Evolutionary conservation across 2,113 vertebrate species (phyloP), one percentile per base, ranked within the genome.

Genomic region (Tinamus guttatus): DNA sequence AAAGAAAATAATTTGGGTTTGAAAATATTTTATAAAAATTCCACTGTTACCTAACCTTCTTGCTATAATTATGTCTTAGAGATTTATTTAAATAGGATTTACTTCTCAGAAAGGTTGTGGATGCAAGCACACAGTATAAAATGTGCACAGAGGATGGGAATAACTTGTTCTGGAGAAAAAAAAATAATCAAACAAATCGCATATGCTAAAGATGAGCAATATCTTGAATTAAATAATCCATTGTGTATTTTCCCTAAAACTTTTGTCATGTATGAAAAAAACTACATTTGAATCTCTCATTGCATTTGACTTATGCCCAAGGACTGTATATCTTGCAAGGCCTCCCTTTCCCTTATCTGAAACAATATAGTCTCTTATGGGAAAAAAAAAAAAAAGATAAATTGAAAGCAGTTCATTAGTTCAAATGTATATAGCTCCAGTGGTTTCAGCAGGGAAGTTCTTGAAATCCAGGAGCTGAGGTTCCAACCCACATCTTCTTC

Each of bases 121-220:
- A 43, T 45, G 70, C 7, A 86, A 41, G 16, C 52, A 41, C 28
- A 45, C 22, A 58, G 11, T 30, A 25, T 47, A 80, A 73, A 10
- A 69, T 8, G 3, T 74, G 8, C 13, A 58, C 5, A 85, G n/a
- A 87, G 11, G 68, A n/a, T 47, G n/a, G 59, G 22, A 41, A 11
- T 67, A 89, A 89, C 1, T 41, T 62, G 13, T 21, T 34, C 15
- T 21, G 13, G 11, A 5, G 1, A 6, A 22, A 70, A 30, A 34
- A 51, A 45, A 75, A 43, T 69, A 30, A 0, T 0, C 7, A 75
- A 76, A 1, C 7, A 13, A 70, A 4, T 0, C 54, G 49, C 49
- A 24, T 21, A 49, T 22, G 49, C 49, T 90, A 69, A 49, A 82
- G 11, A 32, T 16, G 17, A 40, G 2, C 36, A 3, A 1, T 58